Percentiles rank a stretch among this genome's conserved stretches.
Conservation (phyloP, 2,113 vertebrate genomes). For the Tursiops truncatus region DNA sequence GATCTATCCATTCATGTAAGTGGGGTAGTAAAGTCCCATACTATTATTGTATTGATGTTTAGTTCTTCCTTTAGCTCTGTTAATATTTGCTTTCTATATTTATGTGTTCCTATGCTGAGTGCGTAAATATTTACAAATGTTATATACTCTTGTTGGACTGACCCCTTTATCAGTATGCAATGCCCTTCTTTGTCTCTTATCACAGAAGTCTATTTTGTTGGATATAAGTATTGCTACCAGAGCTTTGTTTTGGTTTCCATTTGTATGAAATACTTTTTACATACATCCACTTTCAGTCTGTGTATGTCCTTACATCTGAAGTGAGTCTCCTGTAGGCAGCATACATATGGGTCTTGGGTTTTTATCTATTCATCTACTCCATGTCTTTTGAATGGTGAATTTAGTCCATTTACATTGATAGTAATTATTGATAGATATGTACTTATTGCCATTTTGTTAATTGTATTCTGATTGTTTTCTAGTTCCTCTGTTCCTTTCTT, state of each 20-base stretch:
- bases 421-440: not conserved
- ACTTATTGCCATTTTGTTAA: not conserved
- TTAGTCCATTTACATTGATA: not conserved
- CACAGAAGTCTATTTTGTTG: not conserved
- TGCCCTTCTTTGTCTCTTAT: not conserved
- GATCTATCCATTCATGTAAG: not conserved
- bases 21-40: not conserved
- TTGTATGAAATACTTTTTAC: not conserved
- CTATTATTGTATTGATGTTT: not conserved
- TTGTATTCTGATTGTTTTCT: not conserved
- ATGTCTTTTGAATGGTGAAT: not conserved
- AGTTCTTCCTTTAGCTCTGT: not conserved
- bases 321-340: not conserved
- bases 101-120: not conserved
- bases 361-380: not conserved
- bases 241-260: not conserved
- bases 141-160: not conserved
- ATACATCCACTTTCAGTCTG: not conserved
- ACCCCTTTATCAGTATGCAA: not conserved
- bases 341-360: not conserved
- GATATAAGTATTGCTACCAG: not conserved
- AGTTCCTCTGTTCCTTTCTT: not conserved
- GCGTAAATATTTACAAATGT: not conserved
- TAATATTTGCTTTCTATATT: not conserved
- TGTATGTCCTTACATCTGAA: not conserved